Evolutionary conservation across 2,113 vertebrate species (phyloP), one percentile per base, ranked within the genome.

Genomic region (Heterochromis multidens): DNA sequence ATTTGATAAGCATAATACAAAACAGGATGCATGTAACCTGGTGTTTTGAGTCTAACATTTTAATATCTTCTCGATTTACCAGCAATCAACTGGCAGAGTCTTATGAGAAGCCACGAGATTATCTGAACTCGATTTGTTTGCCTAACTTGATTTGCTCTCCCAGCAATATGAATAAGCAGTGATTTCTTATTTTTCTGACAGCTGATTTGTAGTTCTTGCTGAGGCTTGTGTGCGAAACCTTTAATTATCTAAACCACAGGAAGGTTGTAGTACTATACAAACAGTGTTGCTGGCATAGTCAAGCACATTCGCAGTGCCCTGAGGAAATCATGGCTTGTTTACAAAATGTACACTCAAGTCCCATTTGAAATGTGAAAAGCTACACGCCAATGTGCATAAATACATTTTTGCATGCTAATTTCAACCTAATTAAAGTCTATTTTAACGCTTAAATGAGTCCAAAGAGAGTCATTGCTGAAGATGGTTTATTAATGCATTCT

Each of bases 301-400:
- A 61, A 61, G 76, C 14, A 57, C 40, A 78, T 77, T 65, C 12
- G 2, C 7, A 12, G 14, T 1, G 3, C 65, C 46, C 63, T 4
- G 3, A 77, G 74, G 46, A 86, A 86, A 86, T 82, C 60, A 78
- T 72, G 77, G 52, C 16, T 46, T 65, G 31, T 79, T 83, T 62
- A 81, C 80, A 67, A 85, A 85, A 58, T 33, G 21, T 77, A 77
- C 16, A 82, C 65, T 21, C 13, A 70, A 62, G 35, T 78, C 80
- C 40, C 77, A 81, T 83, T 78, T 79, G 6, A 65, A 54, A 76
- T 25, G 3, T 25, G n/a, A 81, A 86, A 61, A 70, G 77, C 57
- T 31, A 43, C 25, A 33, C 11, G 2, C 43, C 62, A 46, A 19
- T 17, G 70, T 46, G 57, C 16, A 29, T 19, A 27, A 62, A 82